A percentile compares a stretch with the other conserved stretches of the same genome.
phyloP scores from a whole-genome alignment of 1,140 invertebrate genomes.

The Phthorimaea operculella region DNA sequence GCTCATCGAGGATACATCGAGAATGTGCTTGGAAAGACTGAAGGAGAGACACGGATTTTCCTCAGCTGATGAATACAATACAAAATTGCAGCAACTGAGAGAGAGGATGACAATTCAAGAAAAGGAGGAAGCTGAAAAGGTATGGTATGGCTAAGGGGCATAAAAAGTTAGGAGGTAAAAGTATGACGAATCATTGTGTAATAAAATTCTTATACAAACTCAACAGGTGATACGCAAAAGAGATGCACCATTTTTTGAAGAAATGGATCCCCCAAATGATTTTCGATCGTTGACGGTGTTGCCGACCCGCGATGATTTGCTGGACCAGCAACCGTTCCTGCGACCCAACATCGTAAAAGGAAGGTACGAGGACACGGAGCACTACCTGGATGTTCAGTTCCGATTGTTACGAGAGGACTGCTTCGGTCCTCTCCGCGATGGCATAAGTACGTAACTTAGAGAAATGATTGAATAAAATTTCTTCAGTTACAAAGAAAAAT shows the following conservation, averaged over 20 bases:
- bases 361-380: slow-evolving; percentile 70
- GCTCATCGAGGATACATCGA: slow-evolving; percentile 42
- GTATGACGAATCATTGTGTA: too few relatives aligned
- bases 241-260: slow-evolving; percentile 7
- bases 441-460: slow-evolving; percentile 47
- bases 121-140: slow-evolving; percentile 29
- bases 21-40: slow-evolving; percentile 43
- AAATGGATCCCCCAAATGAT: slow-evolving; percentile 51
- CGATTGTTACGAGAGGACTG: slow-evolving; percentile 81
- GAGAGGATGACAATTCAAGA: slow-evolving; percentile 32
- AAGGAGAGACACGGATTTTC: slow-evolving; percentile 35
- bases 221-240: too few relatives aligned
- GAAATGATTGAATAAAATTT: too few relatives aligned
- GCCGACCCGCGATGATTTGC: slow-evolving; percentile 50
- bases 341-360: slow-evolving; percentile 72
- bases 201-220: too few relatives aligned
- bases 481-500: too few relatives aligned
- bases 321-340: slow-evolving; percentile 52
- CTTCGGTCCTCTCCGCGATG: slow-evolving; percentile 69
- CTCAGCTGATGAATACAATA: slow-evolving; percentile 36
- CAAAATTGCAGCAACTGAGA: slow-evolving; percentile 37
- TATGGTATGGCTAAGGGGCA: slow-evolving; percentile 9
- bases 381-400: slow-evolving; percentile 85
- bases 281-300: slow-evolving; percentile 61
- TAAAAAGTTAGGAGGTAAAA: too few relatives aligned